Evolutionary conservation across 2,113 vertebrate genomes (phyloP).

Genomic region (Pardalotus punctatus): DNA sequence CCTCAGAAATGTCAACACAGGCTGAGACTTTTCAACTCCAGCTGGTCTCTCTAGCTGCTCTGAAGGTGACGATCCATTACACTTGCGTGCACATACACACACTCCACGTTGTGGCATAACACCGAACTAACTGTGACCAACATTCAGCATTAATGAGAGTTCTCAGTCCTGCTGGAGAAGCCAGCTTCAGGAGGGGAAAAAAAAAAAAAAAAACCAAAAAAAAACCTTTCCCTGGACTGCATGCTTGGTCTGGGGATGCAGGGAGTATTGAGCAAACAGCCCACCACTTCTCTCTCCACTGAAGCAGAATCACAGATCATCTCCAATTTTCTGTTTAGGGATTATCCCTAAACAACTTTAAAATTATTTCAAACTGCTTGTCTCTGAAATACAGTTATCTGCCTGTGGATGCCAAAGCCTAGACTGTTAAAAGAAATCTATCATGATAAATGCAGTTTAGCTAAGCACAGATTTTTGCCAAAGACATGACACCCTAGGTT

Average conservation of each 20-base stretch:
- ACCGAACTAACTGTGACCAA: not conserved
- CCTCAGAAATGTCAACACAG: constrained; percentile 48
- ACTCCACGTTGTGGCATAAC: not conserved
- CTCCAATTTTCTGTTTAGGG: not conserved
- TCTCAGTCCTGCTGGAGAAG: not conserved
- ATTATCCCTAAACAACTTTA: not conserved
- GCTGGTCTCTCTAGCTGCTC: constrained; percentile 17
- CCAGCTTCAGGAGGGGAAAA: not conserved
- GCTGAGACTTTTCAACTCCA: constrained; percentile 46
- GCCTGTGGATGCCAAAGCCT: not conserved
- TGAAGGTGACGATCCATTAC: not conserved
- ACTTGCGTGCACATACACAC: not conserved
- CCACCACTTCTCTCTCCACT: not conserved
- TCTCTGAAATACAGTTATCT: not conserved
- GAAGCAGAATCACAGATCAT: not conserved
- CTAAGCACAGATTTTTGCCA: not conserved
- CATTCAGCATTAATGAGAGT: not conserved
- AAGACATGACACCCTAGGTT: not conserved
- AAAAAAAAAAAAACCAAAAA: not conserved
- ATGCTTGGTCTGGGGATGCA: not conserved
- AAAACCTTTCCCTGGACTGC: not conserved
- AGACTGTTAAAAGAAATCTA: not conserved
- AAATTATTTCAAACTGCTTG: not conserved
- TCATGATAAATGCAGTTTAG: not conserved
- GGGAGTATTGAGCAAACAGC: not conserved